These are phyloP conservation scores for Tupiocoris notatus DNA, from an alignment of 2,888 invertebrate genomes.

Conservation along the genomic window DNA sequence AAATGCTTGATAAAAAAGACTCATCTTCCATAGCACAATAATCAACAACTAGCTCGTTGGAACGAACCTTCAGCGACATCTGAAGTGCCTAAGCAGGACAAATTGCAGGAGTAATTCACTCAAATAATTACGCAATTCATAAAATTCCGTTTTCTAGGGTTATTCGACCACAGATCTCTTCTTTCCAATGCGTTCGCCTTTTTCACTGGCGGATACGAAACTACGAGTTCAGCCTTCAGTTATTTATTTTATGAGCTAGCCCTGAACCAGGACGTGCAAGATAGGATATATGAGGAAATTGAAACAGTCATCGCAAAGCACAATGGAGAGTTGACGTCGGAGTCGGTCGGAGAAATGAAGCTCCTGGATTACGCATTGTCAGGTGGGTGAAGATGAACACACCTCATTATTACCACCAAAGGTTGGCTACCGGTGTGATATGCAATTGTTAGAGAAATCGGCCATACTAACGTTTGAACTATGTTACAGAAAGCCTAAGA, in stretches of 20 bases:
- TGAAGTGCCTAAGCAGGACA: too few species aligned
- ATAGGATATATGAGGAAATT: slow-evolving; percentile 57
- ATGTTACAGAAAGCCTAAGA: slow-evolving; percentile 46
- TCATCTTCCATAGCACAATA: too few species aligned
- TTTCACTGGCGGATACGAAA: slow-evolving; percentile 58
- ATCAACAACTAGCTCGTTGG: too few species aligned
- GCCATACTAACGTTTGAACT: too few species aligned
- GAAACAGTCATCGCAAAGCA: slow-evolving; percentile 54
- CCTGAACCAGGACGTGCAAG: slow-evolving; percentile 57
- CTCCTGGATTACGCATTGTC: slow-evolving; percentile 59
- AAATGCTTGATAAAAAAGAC: too few species aligned
- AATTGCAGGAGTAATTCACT: background rate
- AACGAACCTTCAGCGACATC: too few species aligned
- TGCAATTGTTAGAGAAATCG: too few species aligned
- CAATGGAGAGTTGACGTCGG: slow-evolving; percentile 56
- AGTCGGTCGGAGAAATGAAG: slow-evolving; percentile 56
- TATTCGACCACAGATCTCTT: background rate
- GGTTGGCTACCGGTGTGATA: too few species aligned
- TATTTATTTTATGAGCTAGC: slow-evolving; percentile 60
- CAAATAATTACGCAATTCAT: too few species aligned
- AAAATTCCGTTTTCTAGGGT: background rate
- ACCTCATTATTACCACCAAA: too few species aligned
- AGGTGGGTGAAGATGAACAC: too few species aligned
- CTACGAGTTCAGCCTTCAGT: slow-evolving; percentile 59
- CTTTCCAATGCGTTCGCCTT: slow-evolving; percentile 56